A percentile compares a stretch with the other conserved stretches of the same genome.
Evolutionary conservation across 2,888 invertebrate species (phyloP).

Genomic region (Campoletis raptor): DNA sequence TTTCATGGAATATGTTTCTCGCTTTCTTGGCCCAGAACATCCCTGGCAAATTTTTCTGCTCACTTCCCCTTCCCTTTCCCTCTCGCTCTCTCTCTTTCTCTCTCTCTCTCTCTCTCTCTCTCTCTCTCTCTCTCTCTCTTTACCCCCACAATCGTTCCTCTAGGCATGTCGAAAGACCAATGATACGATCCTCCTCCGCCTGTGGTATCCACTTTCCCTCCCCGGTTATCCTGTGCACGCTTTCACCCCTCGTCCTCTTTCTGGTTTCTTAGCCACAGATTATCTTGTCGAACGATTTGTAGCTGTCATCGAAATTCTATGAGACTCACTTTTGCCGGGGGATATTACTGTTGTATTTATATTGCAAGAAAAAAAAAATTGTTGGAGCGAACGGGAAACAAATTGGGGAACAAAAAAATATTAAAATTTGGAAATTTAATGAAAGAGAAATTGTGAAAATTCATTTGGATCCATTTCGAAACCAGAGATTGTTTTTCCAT

Average conservation of each 20-base stretch:
- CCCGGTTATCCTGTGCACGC: background rate
- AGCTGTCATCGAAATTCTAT: background rate
- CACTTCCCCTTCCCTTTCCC: background rate
- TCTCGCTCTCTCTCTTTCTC: no score
- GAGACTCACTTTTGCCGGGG: background rate
- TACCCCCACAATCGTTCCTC: background rate
- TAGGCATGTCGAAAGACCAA: constrained; percentile 6
- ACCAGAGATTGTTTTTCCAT: background rate
- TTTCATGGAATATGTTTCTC: constrained; percentile 44
- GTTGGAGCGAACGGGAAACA: no score
- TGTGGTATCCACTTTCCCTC: constrained; percentile 3
- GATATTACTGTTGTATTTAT: background rate
- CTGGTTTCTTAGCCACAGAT: background rate
- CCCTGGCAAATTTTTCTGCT: constrained; percentile 41
- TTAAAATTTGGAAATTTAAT: background rate
- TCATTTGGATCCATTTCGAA: background rate
- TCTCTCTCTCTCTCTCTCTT: background rate
- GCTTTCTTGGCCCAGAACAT: constrained; percentile 36
- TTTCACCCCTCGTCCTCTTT: background rate
- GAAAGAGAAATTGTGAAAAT: background rate
- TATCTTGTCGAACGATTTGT: constrained; percentile 15
- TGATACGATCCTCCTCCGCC: constrained; percentile 1
- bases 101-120: background rate
- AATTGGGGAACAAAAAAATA: no score
- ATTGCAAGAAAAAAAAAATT: no score